phyloP scores from a whole-genome alignment of 2,797 vertebrate species.

The Octomys mimax region DNA sequence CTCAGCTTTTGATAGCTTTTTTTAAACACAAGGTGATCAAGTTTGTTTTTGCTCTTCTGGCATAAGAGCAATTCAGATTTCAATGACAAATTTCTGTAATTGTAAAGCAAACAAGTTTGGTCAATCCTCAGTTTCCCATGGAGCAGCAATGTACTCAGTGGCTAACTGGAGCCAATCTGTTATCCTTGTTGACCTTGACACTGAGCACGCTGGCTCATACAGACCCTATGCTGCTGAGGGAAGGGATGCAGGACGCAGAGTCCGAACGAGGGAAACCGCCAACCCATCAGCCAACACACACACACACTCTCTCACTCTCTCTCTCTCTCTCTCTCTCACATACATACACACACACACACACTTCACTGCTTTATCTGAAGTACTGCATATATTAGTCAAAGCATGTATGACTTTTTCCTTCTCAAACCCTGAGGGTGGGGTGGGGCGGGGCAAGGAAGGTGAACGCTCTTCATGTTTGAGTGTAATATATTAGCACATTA shows the following conservation, averaged over 20 bases:
- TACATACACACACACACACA: too few species aligned
- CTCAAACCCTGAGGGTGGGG: not conserved
- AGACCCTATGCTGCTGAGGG: not conserved
- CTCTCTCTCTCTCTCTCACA: not conserved
- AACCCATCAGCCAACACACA: accelerated
- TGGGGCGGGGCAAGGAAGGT: not conserved
- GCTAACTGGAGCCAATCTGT: not conserved
- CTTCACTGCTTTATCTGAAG: not conserved
- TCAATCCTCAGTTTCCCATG: not conserved
- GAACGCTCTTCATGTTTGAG: not conserved
- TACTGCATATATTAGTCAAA: not conserved
- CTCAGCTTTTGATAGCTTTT: not conserved
- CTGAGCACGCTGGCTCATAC: not conserved
- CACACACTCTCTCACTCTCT: not conserved
- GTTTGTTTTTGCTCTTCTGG: not conserved
- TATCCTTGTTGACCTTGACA: not conserved
- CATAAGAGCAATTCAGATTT: not conserved
- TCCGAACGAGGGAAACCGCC: not conserved
- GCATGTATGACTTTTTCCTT: not conserved
- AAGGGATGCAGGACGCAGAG: not conserved
- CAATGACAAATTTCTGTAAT: not conserved
- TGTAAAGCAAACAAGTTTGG: not conserved
- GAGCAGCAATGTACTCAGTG: not conserved
- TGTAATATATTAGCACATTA: not conserved
- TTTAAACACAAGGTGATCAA: not conserved